Percentiles rank a stretch among this genome's conserved stretches.
phyloP scores from a whole-genome alignment of 2,888 invertebrate species.

The Oxyteleia sp. region DNA sequence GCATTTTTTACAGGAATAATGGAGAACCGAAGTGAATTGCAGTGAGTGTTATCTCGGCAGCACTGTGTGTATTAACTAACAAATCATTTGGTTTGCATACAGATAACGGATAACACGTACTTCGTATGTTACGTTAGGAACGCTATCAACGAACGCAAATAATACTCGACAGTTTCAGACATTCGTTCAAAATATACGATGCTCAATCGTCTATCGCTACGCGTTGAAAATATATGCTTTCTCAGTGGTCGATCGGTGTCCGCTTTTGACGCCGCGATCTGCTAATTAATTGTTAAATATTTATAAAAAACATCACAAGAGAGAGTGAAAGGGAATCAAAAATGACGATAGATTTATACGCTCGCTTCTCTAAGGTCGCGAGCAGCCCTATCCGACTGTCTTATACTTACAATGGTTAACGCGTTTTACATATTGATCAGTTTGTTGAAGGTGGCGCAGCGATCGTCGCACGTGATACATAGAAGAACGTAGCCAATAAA shows the following conservation, averaged over 20 bases:
- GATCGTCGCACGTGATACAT: no score
- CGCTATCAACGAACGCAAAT: constrained; percentile 53
- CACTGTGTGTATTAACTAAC: constrained; percentile 41
- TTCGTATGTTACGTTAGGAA: constrained; percentile 54
- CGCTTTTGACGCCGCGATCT: constrained; percentile 13
- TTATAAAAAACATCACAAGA: constrained; percentile 49
- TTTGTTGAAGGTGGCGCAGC: no score
- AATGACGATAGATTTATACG: neutral
- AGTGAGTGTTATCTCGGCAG: neutral
- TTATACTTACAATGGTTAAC: no score
- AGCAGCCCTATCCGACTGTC: no score
- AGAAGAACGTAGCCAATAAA: no score
- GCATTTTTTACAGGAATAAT: constrained; percentile 3
- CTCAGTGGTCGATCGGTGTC: constrained; percentile 8
- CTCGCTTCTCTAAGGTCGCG: neutral
- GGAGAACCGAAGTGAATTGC: neutral
- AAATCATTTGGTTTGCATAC: constrained; percentile 64
- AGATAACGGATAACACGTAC: constrained; percentile 42
- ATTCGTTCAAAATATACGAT: constrained; percentile 60
- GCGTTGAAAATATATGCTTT: constrained; percentile 63
- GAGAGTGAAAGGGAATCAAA: constrained; percentile 14
- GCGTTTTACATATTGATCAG: no score
- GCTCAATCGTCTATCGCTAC: constrained; percentile 39
- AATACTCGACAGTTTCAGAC: constrained; percentile 61
- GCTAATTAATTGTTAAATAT: constrained; percentile 30